A percentile compares a stretch with the other conserved stretches of the same genome.
These are phyloP conservation scores for Conus ventricosus DNA, from an alignment of 1,140 invertebrate species.

Conservation along the genomic window DNA sequence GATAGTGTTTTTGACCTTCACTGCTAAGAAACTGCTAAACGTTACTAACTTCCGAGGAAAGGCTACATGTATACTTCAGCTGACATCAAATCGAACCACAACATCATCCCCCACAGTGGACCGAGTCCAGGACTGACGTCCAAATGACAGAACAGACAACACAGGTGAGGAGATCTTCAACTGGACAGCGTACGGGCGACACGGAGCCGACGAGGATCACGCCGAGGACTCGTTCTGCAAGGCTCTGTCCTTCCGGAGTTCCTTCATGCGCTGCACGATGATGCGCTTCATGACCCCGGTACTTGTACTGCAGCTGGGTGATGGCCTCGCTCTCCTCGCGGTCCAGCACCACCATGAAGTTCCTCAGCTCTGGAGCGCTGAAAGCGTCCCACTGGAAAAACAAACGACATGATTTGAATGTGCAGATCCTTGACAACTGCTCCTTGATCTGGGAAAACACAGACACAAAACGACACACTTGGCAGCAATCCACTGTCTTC, in stretches of 20 bases:
- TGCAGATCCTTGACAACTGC: no score
- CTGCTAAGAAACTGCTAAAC: no score
- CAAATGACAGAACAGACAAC: not conserved
- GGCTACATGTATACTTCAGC: no score
- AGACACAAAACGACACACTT: no score
- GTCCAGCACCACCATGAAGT: slow-evolving; percentile 79
- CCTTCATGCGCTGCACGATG: slow-evolving; percentile 61
- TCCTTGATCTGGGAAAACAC: no score
- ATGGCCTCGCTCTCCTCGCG: slow-evolving; percentile 79
- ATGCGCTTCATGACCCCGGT: slow-evolving; percentile 72
- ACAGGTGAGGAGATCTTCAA: not conserved
- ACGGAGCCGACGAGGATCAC: not conserved
- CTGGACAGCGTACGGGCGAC: not conserved
- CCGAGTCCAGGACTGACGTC: no score
- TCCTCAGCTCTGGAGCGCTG: slow-evolving; percentile 78
- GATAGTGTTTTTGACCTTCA: no score
- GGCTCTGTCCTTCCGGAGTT: slow-evolving; percentile 55
- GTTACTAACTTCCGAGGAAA: no score
- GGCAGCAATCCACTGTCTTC: no score
- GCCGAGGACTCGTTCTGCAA: not conserved
- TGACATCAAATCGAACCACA: no score
- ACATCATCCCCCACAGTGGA: no score
- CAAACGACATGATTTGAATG: no score
- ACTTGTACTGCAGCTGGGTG: slow-evolving; percentile 77
- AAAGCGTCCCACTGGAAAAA: slow-evolving; percentile 79